Evolutionary conservation across 2,113 vertebrate genomes (phyloP).

Genomic region (Ranitomeya variabilis): DNA sequence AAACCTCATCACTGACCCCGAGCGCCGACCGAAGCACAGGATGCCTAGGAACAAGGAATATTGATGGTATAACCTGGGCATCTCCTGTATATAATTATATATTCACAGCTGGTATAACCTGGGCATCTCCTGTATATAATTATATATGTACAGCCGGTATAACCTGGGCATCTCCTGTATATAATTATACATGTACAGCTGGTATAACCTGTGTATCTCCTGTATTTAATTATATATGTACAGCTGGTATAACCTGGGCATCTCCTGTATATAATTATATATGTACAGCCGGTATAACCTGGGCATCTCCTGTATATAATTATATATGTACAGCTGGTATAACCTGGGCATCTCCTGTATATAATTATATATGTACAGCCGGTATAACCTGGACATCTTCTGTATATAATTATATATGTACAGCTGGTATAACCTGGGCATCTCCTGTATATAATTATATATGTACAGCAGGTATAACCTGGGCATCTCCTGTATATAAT

Average conservation of each 20-base stretch:
- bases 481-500: not conserved
- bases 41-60: not conserved
- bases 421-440: not conserved
- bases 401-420: conserved; percentile 6
- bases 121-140: too few species aligned
- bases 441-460: not conserved
- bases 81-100: not conserved
- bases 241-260: not conserved
- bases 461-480: not conserved
- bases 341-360: not conserved
- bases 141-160: not conserved
- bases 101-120: not conserved
- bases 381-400: not conserved
- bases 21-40: not conserved
- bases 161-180: not conserved
- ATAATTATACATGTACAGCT: not conserved
- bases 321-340: not conserved
- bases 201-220: not conserved
- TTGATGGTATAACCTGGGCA: not conserved
- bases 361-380: not conserved
- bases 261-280: not conserved
- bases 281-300: not conserved
- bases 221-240: conserved; percentile 2
- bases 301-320: not conserved
- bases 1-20: not conserved